A percentile compares a stretch with the other conserved stretches of the same genome.
Conservation (phyloP, 1,140 invertebrate species). For the Meloidogyne floridensis region DNA sequence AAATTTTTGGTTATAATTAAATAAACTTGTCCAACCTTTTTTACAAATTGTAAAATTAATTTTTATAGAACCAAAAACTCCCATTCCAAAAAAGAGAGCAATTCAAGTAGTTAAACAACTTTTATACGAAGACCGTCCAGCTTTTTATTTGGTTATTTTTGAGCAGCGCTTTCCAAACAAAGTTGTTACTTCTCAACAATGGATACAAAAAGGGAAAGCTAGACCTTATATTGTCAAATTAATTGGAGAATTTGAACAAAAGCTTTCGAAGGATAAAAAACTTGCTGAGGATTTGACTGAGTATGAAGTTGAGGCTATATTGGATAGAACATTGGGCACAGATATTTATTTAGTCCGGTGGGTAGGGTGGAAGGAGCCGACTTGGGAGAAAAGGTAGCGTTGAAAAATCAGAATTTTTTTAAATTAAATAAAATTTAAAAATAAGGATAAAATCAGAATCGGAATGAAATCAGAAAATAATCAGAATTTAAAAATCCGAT, state of each 20-base stretch:
- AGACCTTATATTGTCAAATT: constrained; percentile 3
- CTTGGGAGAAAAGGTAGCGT: constrained; percentile 21
- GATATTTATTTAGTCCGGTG: constrained; percentile 19
- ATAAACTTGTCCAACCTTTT: too few species aligned
- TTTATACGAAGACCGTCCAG: constrained; percentile 8
- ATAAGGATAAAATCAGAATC: too few species aligned
- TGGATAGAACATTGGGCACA: constrained; percentile 8
- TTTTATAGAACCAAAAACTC: not conserved
- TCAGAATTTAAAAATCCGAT: too few species aligned
- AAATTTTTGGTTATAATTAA: too few species aligned
- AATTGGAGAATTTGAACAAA: constrained; percentile 2
- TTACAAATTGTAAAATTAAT: too few species aligned
- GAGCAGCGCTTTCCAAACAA: not conserved
- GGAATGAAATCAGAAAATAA: too few species aligned
- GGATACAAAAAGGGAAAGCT: not conserved
- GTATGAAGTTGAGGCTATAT: constrained; percentile 16
- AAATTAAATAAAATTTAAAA: too few species aligned
- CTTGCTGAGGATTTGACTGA: not conserved
- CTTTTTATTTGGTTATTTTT: constrained; percentile 8
- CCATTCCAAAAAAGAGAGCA: not conserved
- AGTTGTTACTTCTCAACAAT: not conserved
- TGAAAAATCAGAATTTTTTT: too few species aligned
- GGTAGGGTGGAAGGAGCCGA: constrained; percentile 14
- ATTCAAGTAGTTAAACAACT: not conserved
- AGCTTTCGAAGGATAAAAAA: not conserved